These are phyloP conservation scores for Chrysomela aeneicollis DNA, from an alignment of 2,888 invertebrate species.

Conservation along the genomic window DNA sequence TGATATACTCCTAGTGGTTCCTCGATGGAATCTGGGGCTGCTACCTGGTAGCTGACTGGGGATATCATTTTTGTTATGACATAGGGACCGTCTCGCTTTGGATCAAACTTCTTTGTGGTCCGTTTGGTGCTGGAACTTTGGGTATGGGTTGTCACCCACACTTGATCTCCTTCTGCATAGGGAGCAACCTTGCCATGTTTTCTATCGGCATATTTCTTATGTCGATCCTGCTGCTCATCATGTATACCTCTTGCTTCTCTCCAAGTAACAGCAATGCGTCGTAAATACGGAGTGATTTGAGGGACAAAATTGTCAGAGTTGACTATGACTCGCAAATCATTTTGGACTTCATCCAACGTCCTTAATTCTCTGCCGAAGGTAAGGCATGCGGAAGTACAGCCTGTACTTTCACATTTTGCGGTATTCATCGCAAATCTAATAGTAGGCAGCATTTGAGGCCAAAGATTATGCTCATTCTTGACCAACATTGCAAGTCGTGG, in stretches of 20 bases:
- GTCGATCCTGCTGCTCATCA: slow-evolving; percentile 15
- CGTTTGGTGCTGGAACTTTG: slow-evolving; percentile 1
- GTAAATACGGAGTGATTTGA: slow-evolving; percentile 11
- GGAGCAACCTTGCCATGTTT: slow-evolving; percentile 12
- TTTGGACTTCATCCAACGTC: slow-evolving; percentile 8
- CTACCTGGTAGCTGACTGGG: slow-evolving; percentile 11
- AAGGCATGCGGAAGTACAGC: slow-evolving; percentile 9
- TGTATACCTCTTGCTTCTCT: slow-evolving; percentile 3
- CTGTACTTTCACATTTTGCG: not conserved
- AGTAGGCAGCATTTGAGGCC: slow-evolving; percentile 48
- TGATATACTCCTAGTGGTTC: slow-evolving; percentile 22
- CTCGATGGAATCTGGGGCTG: slow-evolving; percentile 18
- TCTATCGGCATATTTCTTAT: slow-evolving; percentile 9
- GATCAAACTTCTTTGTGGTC: not conserved
- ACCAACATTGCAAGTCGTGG: slow-evolving; percentile 37
- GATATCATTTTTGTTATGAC: slow-evolving; percentile 1
- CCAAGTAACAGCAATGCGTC: slow-evolving; percentile 2
- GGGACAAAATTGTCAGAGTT: slow-evolving; percentile 8
- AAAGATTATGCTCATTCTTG: slow-evolving; percentile 48
- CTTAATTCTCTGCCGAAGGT: no score
- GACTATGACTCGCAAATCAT: slow-evolving; percentile 6
- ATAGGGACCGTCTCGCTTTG: slow-evolving; percentile 3
- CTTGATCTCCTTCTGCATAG: slow-evolving; percentile 13
- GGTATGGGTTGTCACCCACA: not conserved
- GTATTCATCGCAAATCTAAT: slow-evolving; percentile 41